phyloP scores from a whole-genome alignment of 2,888 invertebrate genomes.

The Folsomia candida region DNA sequence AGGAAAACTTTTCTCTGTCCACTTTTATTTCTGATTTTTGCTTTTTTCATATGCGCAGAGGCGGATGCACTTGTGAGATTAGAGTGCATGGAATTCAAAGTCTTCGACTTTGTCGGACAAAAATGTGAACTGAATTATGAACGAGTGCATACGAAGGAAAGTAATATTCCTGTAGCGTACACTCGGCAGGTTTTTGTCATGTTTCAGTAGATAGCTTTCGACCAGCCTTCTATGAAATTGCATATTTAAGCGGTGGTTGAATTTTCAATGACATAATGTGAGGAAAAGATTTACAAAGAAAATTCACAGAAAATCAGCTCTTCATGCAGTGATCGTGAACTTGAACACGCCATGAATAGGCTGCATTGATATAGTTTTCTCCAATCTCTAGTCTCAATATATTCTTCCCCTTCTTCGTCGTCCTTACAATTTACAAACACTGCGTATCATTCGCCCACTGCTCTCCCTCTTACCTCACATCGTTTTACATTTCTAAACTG shows the following conservation, averaged over 20 bases:
- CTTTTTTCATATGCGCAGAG: background rate
- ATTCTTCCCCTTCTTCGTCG: background rate
- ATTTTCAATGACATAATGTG: conserved; percentile 13
- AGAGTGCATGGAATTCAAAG: background rate
- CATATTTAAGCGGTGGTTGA: background rate
- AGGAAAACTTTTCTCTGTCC: background rate
- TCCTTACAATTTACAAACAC: too few species aligned
- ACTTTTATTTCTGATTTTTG: background rate
- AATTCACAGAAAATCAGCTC: background rate
- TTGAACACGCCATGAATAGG: conserved; percentile 7
- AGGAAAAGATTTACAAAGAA: background rate
- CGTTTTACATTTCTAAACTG: background rate
- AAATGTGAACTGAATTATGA: background rate
- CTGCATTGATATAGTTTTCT: background rate
- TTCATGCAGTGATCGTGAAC: conserved; percentile 6
- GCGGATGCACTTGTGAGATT: background rate
- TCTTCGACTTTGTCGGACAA: background rate
- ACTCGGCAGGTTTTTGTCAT: background rate
- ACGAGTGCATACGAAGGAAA: background rate
- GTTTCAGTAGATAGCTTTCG: too few species aligned
- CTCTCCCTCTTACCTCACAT: background rate
- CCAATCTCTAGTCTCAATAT: background rate
- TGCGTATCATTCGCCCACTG: too few species aligned
- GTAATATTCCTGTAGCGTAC: background rate
- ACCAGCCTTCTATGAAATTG: background rate